Conservation (phyloP, 2,113 vertebrate species). For the Spilogale gracilis region DNA sequence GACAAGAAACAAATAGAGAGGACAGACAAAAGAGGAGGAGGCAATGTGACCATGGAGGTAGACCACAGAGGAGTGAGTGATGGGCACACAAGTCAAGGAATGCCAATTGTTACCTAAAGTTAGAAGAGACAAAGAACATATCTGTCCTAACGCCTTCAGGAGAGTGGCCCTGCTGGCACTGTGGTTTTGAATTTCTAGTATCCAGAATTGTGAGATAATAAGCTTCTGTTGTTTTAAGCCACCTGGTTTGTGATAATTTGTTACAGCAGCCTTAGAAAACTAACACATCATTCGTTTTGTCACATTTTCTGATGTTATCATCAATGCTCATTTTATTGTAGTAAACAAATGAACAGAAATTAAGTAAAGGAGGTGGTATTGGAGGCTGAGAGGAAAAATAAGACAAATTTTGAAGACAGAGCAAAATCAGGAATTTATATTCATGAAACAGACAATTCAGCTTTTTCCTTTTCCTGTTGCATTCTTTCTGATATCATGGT, state of each 20-base stretch:
- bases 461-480: neutral
- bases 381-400: neutral
- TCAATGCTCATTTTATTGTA: neutral
- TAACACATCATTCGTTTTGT: neutral
- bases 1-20: neutral
- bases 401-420: neutral
- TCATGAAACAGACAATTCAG: neutral
- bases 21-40: neutral
- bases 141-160: neutral
- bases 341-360: neutral
- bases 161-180: neutral
- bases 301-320: neutral
- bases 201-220: neutral
- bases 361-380: neutral
- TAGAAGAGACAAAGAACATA: rapidly evolving
- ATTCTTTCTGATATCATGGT: neutral
- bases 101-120: neutral
- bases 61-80: neutral
- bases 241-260: neutral
- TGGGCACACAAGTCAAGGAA: neutral
- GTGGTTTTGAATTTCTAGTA: neutral
- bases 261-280: neutral
- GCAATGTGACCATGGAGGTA: rapidly evolving
- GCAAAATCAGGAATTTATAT: neutral
- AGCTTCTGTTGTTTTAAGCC: neutral